Conservation (phyloP, 2,113 vertebrate species). For the Sterna hirundo region DNA sequence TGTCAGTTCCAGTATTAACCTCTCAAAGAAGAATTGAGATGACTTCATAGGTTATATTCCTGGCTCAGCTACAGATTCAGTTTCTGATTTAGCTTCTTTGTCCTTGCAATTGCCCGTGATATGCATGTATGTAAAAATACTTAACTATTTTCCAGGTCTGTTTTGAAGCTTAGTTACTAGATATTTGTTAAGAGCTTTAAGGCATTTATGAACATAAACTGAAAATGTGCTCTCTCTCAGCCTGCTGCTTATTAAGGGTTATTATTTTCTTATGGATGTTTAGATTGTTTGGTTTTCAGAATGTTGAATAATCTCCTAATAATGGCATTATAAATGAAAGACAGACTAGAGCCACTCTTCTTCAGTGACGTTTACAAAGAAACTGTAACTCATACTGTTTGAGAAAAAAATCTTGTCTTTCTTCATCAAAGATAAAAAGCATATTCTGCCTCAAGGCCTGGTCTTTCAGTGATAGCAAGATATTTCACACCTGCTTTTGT, state of each 20-base stretch:
- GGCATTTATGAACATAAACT: background rate
- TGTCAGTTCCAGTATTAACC: background rate
- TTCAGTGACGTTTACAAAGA: background rate
- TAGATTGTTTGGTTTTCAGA: background rate
- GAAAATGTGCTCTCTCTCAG: background rate
- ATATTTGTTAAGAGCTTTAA: slow-evolving; percentile 13
- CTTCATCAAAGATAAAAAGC: background rate
- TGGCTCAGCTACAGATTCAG: background rate
- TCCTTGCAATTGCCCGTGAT: background rate
- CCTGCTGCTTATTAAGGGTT: background rate
- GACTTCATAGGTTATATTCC: slow-evolving; percentile 30
- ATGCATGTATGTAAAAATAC: background rate
- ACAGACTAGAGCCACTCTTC: background rate
- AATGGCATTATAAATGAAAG: background rate
- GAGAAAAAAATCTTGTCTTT: background rate
- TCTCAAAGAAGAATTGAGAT: slow-evolving; percentile 5
- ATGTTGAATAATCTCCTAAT: background rate
- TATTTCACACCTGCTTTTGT: background rate
- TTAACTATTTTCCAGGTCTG: background rate
- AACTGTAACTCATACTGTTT: background rate
- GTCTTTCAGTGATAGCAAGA: background rate
- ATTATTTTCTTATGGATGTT: slow-evolving; percentile 8
- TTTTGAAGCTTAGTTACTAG: background rate
- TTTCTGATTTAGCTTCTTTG: slow-evolving; percentile 6
- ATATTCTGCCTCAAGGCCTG: background rate